phyloP scores from a whole-genome alignment of 1,140 invertebrate genomes.

The Megalopta genalis region DNA sequence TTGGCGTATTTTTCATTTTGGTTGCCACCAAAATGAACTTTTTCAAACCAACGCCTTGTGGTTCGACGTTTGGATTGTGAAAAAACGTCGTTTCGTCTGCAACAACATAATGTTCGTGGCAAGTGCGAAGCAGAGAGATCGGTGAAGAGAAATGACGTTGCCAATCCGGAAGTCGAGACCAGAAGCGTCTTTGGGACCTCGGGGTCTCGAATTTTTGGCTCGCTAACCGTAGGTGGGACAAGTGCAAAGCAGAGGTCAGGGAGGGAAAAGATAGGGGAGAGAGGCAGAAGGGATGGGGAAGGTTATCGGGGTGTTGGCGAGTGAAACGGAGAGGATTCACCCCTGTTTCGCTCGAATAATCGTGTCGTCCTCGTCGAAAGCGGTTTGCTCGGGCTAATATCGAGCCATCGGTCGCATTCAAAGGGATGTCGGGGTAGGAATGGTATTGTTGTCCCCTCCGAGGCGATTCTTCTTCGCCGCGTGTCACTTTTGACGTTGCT shows the following conservation, averaged over 20 bases:
- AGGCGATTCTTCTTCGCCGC: constrained; percentile 36
- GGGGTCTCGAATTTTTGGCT: too few relatives aligned
- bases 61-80: too few relatives aligned
- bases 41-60: too few relatives aligned
- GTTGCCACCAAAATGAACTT: too few relatives aligned
- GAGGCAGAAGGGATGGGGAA: neutral
- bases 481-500: constrained; percentile 40
- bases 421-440: constrained; percentile 32
- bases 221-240: too few relatives aligned
- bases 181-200: too few relatives aligned
- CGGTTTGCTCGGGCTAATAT: constrained; percentile 66
- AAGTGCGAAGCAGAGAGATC: too few relatives aligned
- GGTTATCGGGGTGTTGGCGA: constrained; percentile 36
- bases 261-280: neutral
- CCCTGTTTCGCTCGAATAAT: constrained; percentile 61
- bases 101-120: too few relatives aligned
- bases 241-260: neutral
- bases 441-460: constrained; percentile 27
- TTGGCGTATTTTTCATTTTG: too few relatives aligned
- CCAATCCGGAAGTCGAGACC: too few relatives aligned
- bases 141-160: too few relatives aligned
- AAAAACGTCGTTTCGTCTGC: too few relatives aligned
- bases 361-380: constrained; percentile 60
- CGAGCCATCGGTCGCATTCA: constrained; percentile 44
- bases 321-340: constrained; percentile 55